Evolutionary conservation across 2,888 invertebrate genomes (phyloP), one percentile per base, ranked within the genome.

Genomic region (Leptopilina myrica): DNA sequence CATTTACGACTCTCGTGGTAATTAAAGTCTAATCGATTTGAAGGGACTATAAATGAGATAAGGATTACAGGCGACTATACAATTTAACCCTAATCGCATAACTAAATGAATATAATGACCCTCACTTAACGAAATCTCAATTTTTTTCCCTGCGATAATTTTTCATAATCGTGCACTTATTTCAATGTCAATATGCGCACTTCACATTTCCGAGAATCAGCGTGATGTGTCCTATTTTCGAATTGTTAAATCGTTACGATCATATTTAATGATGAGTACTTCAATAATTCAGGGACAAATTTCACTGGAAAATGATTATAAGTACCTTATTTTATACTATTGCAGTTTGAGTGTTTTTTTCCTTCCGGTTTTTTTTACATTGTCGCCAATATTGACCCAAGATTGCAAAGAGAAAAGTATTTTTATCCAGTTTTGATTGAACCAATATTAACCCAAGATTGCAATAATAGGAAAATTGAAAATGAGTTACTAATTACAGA

Each of bases 61-160:
- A 43, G 6, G 43, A 7, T 33, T 43, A 43, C 5, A 43, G 8
- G 43, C 43, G 43, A 43, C 8, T 8, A 43, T 43, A 43, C 33
- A 33, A 2, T 33, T 43, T 43, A 43, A 43, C 43, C 43, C 43
- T 43, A 43, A 43, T 43, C 43, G 43, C 8, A 43, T 43, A 81
- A 80, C 81, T 43, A 81, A 80, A 43, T 76, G 78, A 59, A 15
- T 80, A 73, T 66, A 64, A 33, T 33, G 80, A 77, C 75, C 73
- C 81, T 83, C 79, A 79, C 80, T 81, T 81, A 82, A 81, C 79
- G 78, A 80, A 20, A 33, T 82, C 81, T 80, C 73, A 79, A n/a
- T 33, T 33, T 5, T 33, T 79, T 81, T 84, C 82, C 80, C 83
- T 81, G 82, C 62, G 82, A 81, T 82, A 84, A 84, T 82, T 82